Evolutionary conservation across 2,888 invertebrate genomes (phyloP), one percentile per base, ranked within the genome.

Genomic region (Nudaria mundana): DNA sequence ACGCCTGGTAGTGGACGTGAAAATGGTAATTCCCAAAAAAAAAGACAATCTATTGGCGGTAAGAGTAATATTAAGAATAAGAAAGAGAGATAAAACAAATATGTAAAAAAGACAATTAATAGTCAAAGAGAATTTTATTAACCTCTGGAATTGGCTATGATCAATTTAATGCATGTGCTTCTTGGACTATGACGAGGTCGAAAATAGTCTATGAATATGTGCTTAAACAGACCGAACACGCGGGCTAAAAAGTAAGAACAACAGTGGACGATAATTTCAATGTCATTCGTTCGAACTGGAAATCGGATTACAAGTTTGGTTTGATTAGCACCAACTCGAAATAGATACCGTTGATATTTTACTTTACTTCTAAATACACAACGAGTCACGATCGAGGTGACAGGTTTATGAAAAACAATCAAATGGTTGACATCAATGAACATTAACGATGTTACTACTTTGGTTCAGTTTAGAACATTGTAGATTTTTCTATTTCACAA

Each of bases 271-370:
- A 40, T 49, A 49, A 57, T 55, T 54, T 40, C 30, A 12, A 48
- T 55, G 49, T 61, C 54, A 57, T 44, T 37, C 38, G 44, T 12
- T 28, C 18, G 24, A 44, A 34, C 43, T 59, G 31, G 49, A 52
- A 52, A 51, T 46, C 37, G 18, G 44, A 63, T 63, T 55, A 63
- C 60, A 52, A 30, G 52, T 59, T 52, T 54, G 54, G 62, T 50
- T 48, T 57, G 28, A 47, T 69, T 69, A 66, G 42, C 60, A 50
- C 51, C 36, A 31, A 54, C 58, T 52, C 31, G 43, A 70, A 66
- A 65, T 63, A 69, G 60, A 51, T 37, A 34, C 23, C 14, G 29
- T 29, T 10, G 33, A 55, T 70, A 69, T 70, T 66, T 63, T 62
- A 65, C 49, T 51, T 46, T 35, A 15, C 10, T 39, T 41, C 60